Percentiles rank a stretch among this genome's conserved stretches.
Conservation (phyloP, 2,888 invertebrate species). For the Neoascia interrupta region DNA sequence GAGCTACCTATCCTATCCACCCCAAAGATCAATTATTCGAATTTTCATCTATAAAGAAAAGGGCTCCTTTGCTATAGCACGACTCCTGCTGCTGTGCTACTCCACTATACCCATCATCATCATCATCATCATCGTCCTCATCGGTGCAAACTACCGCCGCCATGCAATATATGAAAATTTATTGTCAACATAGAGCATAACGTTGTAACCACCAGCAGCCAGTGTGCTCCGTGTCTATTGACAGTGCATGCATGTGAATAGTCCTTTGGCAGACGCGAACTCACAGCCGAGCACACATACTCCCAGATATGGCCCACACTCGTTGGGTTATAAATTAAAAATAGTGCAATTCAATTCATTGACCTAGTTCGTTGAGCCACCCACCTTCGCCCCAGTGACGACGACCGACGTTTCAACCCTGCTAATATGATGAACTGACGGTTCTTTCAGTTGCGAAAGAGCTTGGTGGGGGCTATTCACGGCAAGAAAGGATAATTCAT, state of each 20-base stretch:
- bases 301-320: constrained; percentile 56
- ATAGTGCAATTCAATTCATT: constrained; percentile 70
- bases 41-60: constrained; percentile 66
- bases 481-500: constrained; percentile 56
- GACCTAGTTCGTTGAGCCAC: constrained; percentile 63
- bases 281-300: constrained; percentile 15
- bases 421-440: constrained; percentile 40
- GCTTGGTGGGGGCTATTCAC: constrained; percentile 2
- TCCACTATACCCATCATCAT: constrained; percentile 39
- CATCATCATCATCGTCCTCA: constrained; percentile 33
- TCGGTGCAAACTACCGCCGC: constrained; percentile 47
- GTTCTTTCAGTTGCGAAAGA: neutral
- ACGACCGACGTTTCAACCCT: no score
- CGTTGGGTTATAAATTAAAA: constrained; percentile 67
- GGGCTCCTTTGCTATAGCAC: constrained; percentile 43
- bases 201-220: constrained; percentile 54
- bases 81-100: constrained; percentile 20
- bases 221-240: constrained; percentile 41
- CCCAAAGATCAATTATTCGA: constrained; percentile 65
- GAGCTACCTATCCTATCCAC: constrained; percentile 24
- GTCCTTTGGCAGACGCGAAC: constrained; percentile 37
- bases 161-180: constrained; percentile 68
- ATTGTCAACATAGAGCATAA: constrained; percentile 67
- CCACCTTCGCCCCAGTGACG: constrained; percentile 7
- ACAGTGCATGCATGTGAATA: constrained; percentile 46